Conservation (phyloP, 2,888 invertebrate genomes). For the Erynnis tages region DNA sequence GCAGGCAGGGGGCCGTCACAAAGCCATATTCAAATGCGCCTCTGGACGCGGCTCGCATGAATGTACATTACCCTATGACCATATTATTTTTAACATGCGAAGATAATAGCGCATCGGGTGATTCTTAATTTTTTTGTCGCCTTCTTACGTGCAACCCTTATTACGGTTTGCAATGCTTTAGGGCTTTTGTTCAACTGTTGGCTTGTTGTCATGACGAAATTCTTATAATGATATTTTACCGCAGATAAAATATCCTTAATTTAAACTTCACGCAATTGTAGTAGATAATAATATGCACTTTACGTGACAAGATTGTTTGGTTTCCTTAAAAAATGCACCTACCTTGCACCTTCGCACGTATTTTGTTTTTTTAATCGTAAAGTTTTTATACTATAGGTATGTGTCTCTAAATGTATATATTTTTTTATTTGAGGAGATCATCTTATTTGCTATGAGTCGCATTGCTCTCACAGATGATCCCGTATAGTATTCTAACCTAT, state of each 20-base stretch:
- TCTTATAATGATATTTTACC: constrained; percentile 47
- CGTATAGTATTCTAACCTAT: too few species aligned
- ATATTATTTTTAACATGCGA: constrained; percentile 79
- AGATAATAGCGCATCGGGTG: constrained; percentile 81
- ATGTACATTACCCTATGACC: constrained; percentile 79
- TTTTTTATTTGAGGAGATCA: too few species aligned
- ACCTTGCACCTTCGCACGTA: not conserved
- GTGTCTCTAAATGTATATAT: too few species aligned
- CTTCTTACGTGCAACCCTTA: constrained; percentile 69
- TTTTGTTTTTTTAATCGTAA: not conserved
- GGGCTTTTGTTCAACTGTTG: constrained; percentile 72
- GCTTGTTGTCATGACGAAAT: constrained; percentile 68
- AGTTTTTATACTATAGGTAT: too few species aligned
- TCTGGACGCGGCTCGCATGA: constrained; percentile 78
- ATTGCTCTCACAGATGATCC: too few species aligned
- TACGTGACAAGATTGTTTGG: too few species aligned
- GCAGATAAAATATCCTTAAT: not conserved
- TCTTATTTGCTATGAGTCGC: too few species aligned
- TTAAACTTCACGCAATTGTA: not conserved
- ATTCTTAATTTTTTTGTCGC: constrained; percentile 79
- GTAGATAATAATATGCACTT: too few species aligned
- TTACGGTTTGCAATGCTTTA: constrained; percentile 72
- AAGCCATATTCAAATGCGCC: constrained; percentile 77
- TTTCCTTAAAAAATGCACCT: not conserved
- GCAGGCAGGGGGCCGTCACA: constrained; percentile 62